These are phyloP conservation scores for Stylophora pistillata DNA, from an alignment of 64 coral and sea anemone genomes.

Conservation along the genomic window DNA sequence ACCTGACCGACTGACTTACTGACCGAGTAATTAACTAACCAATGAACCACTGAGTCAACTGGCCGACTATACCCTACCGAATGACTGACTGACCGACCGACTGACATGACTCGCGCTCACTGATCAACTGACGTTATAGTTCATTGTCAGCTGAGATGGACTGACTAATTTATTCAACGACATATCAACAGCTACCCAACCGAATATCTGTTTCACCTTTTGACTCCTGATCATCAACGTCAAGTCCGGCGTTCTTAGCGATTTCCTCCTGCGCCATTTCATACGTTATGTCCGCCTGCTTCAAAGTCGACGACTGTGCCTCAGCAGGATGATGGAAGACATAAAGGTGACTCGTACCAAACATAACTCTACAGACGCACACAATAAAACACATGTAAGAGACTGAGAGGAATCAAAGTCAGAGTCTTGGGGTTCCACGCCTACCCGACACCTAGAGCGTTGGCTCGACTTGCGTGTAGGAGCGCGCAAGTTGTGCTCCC, in stretches of 20 bases:
- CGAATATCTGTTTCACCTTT: slow-evolving; percentile 37
- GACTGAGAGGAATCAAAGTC: background rate
- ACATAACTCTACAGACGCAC: slow-evolving; percentile 73
- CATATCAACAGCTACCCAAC: background rate
- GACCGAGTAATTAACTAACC: too few relatives aligned
- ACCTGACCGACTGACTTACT: too few relatives aligned
- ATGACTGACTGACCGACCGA: too few relatives aligned
- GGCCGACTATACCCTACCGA: too few relatives aligned
- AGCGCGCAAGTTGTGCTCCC: too few relatives aligned
- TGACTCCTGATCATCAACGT: slow-evolving; percentile 78
- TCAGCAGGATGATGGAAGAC: slow-evolving; percentile 90
- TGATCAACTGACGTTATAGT: too few relatives aligned
- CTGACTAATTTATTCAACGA: background rate
- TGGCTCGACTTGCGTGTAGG: too few relatives aligned
- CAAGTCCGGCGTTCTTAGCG: slow-evolving; percentile 86
- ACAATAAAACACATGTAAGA: background rate
- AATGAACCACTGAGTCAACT: too few relatives aligned
- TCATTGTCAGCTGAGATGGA: too few relatives aligned
- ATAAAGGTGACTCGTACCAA: slow-evolving; percentile 92
- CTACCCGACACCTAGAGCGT: too few relatives aligned
- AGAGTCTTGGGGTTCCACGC: background rate
- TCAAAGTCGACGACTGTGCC: slow-evolving; percentile 53
- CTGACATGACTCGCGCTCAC: too few relatives aligned
- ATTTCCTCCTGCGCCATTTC: slow-evolving; percentile 99
- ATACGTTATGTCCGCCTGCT: slow-evolving; percentile 74